Percentiles rank a stretch among this genome's conserved stretches.
Evolutionary conservation across 2,797 vertebrate species (phyloP).

Genomic region (Threskiornis aethiopicus): DNA sequence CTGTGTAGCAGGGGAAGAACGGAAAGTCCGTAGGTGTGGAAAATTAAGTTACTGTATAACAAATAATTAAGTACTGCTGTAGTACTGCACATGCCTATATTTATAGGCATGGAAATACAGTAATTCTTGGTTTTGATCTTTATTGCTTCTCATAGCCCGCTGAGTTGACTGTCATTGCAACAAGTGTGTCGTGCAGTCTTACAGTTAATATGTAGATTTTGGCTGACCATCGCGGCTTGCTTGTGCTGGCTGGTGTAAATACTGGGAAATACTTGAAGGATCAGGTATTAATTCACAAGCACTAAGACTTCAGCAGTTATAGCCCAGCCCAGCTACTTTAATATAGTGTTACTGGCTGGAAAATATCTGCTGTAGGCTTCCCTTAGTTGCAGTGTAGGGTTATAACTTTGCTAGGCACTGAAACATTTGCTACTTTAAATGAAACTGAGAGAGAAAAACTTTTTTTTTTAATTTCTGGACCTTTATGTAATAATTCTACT

Average conservation of each 20-base stretch:
- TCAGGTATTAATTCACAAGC: neutral
- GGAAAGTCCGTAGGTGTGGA: neutral
- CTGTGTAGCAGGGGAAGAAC: neutral
- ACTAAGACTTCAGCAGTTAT: neutral
- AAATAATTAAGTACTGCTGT: neutral
- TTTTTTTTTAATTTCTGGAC: neutral
- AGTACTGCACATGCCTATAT: neutral
- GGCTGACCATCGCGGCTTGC: neutral
- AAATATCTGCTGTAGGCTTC: neutral
- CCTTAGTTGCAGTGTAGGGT: neutral
- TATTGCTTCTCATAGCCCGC: neutral
- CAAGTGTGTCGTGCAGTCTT: neutral
- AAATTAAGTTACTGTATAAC: neutral
- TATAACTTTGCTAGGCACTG: neutral
- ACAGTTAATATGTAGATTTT: neutral
- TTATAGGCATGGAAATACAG: neutral
- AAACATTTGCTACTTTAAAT: neutral
- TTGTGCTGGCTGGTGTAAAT: neutral
- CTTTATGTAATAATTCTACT: neutral
- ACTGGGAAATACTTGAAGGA: neutral
- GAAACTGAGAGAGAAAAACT: neutral
- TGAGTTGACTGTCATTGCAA: neutral
- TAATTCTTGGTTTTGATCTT: neutral
- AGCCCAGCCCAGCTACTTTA: neutral
- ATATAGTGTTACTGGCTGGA: neutral